Evolutionary conservation across 1,140 invertebrate species (phyloP), one percentile per base, ranked within the genome.

Genomic region (Chrysopa pallens): DNA sequence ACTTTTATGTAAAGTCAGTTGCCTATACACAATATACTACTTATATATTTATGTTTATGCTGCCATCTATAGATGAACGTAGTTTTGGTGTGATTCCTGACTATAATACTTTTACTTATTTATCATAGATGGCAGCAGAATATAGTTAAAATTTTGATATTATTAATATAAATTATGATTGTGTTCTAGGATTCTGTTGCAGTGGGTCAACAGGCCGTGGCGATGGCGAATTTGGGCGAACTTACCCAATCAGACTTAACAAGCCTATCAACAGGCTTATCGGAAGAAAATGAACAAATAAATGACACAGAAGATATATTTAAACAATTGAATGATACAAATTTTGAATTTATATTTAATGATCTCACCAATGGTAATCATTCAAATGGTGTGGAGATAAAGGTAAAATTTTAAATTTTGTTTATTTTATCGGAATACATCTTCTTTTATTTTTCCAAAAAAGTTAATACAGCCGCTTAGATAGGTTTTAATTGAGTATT

Each of bases 281-380:
- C 60, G 28, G 52, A 56, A 33, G 49, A 63, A 11, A 60, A 63
- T 12, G 50, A 46, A n/a, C 50, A 59, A n/a, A 69, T 72, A 6
- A 65, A 68, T 11, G 74, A 77, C 48, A 70, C 76, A 11, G 77
- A 80, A 43, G 78, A 80, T 48, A 73, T 82, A 40, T 71, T 82
- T 42, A 77, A 79, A 49, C 76, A 80, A 49, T 60, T 81, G 8
- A 74, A 69, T 4, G 76, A 79, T 45, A 71, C 74, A 4, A 71
- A 70, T 5, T 66, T 68, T 40, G 67, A 69, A 57, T 64, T 69
- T 46, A 67, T 69, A 46, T 58, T 69, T 29, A 68, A 64, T 42
- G 67, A 69, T 54, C 60, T 69, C 49, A 66, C 63, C 17, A 23
- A 23, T 23, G 17, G 17, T 23, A 23, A 23, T 5, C 17, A 23